Base-by-base conservation (phyloP, 2,113 vertebrate genomes). In the Rhadina sibilatrix region DNA sequence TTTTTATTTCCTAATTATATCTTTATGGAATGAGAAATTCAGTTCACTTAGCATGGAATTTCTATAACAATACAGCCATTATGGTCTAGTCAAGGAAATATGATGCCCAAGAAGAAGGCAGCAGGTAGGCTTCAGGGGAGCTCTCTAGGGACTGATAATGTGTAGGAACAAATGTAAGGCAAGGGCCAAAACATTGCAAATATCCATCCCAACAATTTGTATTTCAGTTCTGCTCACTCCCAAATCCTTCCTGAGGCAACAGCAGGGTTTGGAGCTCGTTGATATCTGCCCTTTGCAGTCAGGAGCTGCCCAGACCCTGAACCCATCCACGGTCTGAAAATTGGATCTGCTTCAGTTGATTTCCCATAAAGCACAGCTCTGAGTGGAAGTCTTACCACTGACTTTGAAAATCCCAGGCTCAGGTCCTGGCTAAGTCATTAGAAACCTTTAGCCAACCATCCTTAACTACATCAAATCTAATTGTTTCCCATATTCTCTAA, bases 1-100 rank as follows among this genome's bases (percentile, higher is more conserved):
- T 66, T 60, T 96, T 92, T 93, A 78, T 83, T 90, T 52, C 53
- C 57, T 78, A 81, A 90, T 83, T 81, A n/a, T 80, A n/a, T 68
- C 68, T 81, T 92, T 68, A 81, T 71, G 57, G 91, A 92, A 93
- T 13, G 24, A 87, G 85, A 88, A 90, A 83, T 66, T 59, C 78
- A 80, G 31, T 78, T 90, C 27, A 57, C 52, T 83, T 75, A 75
- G 33, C 40, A 78, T 81, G 71, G 63, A 74, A 80, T 91, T 90
- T 90, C 87, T 91, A 2, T 71, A 81, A 66, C 54, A 66, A 44
- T 66, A 35, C n/a, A 81, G 56, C 21, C 59, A 40, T 80, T 57
- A 60, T 27, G 64, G 52, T 46, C 40, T 81, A 60, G 56, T 15
- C 2, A 15, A 90, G 89, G 87, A 89, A 85, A 85, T 61, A 54